phyloP scores from a whole-genome alignment of 2,888 invertebrate species.

The Deilephila elpenor region DNA sequence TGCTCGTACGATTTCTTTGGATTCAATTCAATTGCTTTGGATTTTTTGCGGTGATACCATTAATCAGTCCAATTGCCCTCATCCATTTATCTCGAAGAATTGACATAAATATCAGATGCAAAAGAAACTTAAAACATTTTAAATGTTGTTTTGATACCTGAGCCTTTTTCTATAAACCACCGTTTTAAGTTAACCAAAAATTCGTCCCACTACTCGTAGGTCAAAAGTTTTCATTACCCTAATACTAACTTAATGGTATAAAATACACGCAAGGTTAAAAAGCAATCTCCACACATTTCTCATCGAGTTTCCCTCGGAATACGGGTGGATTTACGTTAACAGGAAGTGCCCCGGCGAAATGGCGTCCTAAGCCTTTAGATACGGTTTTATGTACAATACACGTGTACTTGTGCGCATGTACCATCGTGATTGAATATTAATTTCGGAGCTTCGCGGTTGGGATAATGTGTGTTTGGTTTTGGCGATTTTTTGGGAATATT shows the following conservation, averaged over 20 bases:
- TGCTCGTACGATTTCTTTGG: no score
- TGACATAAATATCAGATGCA: no score
- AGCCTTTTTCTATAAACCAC: no score
- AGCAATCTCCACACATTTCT: conserved; percentile 23
- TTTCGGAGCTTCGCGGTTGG: conserved; percentile 35
- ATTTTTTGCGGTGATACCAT: no score
- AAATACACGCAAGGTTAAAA: conserved; percentile 24
- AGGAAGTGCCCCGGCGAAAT: conserved; percentile 76
- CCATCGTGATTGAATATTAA: conserved; percentile 48
- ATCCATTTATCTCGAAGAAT: no score
- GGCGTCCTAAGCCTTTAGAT: conserved; percentile 76
- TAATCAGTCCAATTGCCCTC: no score
- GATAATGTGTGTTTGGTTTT: conserved; percentile 1
- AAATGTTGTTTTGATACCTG: no score
- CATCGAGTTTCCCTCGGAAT: conserved; percentile 47
- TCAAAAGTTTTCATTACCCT: no score
- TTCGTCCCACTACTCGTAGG: no score
- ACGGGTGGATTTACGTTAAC: conserved; percentile 79
- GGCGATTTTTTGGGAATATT: not conserved
- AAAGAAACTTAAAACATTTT: no score
- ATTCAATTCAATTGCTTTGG: no score
- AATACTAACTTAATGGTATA: not conserved
- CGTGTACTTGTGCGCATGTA: not conserved
- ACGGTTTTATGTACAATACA: conserved; percentile 52
- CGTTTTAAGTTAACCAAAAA: no score